A percentile compares a stretch with the other conserved stretches of the same genome.
These are phyloP conservation scores for Thecophora atra DNA, from an alignment of 2,888 invertebrate species.

Conservation along the genomic window DNA sequence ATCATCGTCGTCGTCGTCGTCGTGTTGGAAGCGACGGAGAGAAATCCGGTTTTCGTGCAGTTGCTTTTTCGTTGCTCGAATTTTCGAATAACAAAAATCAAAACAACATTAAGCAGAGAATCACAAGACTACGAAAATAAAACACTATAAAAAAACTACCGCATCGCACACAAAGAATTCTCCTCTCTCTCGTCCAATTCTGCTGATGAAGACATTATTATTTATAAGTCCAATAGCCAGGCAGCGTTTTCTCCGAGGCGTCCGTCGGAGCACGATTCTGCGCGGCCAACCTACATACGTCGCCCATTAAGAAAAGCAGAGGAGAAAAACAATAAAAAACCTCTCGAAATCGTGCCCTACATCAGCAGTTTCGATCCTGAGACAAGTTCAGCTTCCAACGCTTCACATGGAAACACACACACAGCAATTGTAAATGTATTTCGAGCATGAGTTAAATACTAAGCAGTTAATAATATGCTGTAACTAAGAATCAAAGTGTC, in stretches of 20 bases:
- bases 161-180: slow-evolving; percentile 14
- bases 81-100: slow-evolving; percentile 7
- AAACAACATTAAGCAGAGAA: slow-evolving; percentile 6
- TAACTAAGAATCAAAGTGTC: too few species aligned
- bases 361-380: too few species aligned
- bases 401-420: too few species aligned
- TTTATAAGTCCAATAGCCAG: slow-evolving; percentile 26
- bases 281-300: background rate
- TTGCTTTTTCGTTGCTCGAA: background rate
- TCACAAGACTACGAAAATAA: slow-evolving; percentile 5
- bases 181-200: background rate
- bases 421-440: too few species aligned
- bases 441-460: too few species aligned
- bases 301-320: background rate
- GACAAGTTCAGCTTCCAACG: too few species aligned
- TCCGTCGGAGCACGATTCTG: slow-evolving; percentile 10
- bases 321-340: background rate
- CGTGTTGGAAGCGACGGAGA: slow-evolving; percentile 16
- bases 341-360: background rate
- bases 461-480: too few species aligned
- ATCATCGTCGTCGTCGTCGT: too few species aligned
- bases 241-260: slow-evolving; percentile 1
- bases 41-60: slow-evolving; percentile 23
- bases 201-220: slow-evolving; percentile 34
- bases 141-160: background rate